Evolutionary conservation across 2,113 vertebrate genomes (phyloP), one percentile per base, ranked within the genome.

Genomic region (Gymnocephalus cernua): DNA sequence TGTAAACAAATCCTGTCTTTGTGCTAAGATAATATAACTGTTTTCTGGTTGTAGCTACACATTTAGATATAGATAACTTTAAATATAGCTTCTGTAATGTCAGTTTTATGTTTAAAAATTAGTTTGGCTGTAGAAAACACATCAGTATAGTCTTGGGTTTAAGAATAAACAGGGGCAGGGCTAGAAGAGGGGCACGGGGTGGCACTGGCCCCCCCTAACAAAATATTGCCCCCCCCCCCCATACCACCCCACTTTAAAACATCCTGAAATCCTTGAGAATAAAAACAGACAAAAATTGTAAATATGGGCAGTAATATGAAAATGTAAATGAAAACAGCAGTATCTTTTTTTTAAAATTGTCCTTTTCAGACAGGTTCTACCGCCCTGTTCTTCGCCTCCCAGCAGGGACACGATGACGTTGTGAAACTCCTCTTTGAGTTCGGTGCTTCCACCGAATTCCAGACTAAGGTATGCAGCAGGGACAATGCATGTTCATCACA

Each of bases 351-450:
- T 62, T 51, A 0, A 41, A 11, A 32, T 73, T 13, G 1, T 68
- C 21, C 66, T 51, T 88, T 93, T 67, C 95, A 99, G 98, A 97
- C 97, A 89, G 98, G 98, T 86, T 96, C 98, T 47, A 98, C 98
- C 2, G 95, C 98, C 62, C 93, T 99, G 69, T 99, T 98, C 94
- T 98, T 99, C 72, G 97, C 98, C 87, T 96, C 98, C 47, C 98
- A 99, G 82, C 97, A 98, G 95, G 98, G 98, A 66, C 96, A 98
- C 82, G 94, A 97, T 1, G 96, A 99, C 0, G 89, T 98, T 0
- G 96, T 98, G 85, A 97, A 97, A 93, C 96, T 97, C 82, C 97
- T 99, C 79, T 99, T 99, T 92, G 96, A 97, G 79, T 99, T 98
- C 74, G 98, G 98, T 75, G 98, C 98, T 65, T 99, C 98, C 48